Evolutionary conservation across 2,113 vertebrate genomes (phyloP).

Genomic region (Ellobius talpinus): DNA sequence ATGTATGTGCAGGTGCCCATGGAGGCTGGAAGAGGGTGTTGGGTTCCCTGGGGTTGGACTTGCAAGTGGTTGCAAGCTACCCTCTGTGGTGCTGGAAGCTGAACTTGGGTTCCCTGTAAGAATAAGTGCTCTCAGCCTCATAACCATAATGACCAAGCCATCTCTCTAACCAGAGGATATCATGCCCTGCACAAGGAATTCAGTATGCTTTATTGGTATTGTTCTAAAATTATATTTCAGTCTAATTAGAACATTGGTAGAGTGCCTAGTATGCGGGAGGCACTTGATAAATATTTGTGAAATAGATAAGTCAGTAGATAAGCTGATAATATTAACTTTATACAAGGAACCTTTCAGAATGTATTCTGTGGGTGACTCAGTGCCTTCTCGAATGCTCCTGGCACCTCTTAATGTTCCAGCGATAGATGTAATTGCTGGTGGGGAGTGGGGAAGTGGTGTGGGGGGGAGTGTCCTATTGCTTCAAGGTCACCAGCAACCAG

Average conservation of each 20-base stretch:
- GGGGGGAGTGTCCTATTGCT: not conserved
- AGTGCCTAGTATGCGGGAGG: not conserved
- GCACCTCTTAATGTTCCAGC: not conserved
- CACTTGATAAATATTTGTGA: not conserved
- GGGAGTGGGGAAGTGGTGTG: not conserved
- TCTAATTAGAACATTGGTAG: not conserved
- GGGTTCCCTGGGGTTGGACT: not conserved
- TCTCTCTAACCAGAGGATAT: not conserved
- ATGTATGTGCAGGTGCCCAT: not conserved
- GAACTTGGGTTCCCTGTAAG: not conserved
- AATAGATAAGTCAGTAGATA: not conserved
- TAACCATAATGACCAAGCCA: not conserved
- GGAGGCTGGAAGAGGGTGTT: too few species aligned
- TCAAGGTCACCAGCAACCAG: not conserved
- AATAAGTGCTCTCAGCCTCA: not conserved
- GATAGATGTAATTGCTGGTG: not conserved
- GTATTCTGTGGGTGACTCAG: not conserved
- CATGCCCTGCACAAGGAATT: not conserved
- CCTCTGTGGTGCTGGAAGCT: not conserved
- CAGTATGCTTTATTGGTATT: slow-evolving; percentile 1
- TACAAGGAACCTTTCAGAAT: not conserved
- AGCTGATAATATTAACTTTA: not conserved
- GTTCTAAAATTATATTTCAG: not conserved
- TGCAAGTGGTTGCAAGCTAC: not conserved
- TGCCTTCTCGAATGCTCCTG: not conserved